phyloP scores from a whole-genome alignment of 2,113 vertebrate species.

The Fukomys damarensis region DNA sequence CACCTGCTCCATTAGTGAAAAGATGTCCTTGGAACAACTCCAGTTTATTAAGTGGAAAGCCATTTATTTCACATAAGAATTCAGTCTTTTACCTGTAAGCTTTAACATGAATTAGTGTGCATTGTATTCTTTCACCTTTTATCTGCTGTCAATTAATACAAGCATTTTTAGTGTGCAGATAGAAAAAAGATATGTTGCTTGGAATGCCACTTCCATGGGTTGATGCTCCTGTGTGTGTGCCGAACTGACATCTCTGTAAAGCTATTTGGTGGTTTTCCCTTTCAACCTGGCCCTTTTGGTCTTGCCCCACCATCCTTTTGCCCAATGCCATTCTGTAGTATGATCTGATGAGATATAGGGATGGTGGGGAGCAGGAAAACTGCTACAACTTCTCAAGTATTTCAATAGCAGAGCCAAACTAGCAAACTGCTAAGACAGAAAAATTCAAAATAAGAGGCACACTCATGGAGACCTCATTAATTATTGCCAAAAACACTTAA shows the following conservation, averaged over 20 bases:
- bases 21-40: conserved; percentile 91
- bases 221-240: neutral
- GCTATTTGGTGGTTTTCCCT: conserved; percentile 61
- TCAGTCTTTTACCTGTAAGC: conserved; percentile 87
- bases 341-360: conserved; percentile 64
- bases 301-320: conserved; percentile 52
- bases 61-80: conserved; percentile 84
- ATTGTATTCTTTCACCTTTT: conserved; percentile 82
- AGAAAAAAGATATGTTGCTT: conserved; percentile 29
- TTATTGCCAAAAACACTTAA: conserved; percentile 17
- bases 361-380: conserved; percentile 46
- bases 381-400: conserved; percentile 21
- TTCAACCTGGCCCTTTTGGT: conserved; percentile 26
- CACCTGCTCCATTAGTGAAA: conserved; percentile 89
- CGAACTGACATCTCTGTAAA: conserved; percentile 61
- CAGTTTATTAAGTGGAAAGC: conserved; percentile 86
- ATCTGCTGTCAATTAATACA: conserved; percentile 73
- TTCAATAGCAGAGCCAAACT: conserved; percentile 1
- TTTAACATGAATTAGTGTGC: conserved; percentile 79
- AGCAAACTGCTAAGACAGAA: neutral
- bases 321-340: conserved; percentile 11
- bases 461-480: neutral
- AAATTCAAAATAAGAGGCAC: neutral
- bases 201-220: conserved; percentile 64
- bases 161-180: conserved; percentile 64